Evolutionary conservation across 1,140 invertebrate genomes (phyloP).

Genomic region (Sarcophaga bullata): DNA sequence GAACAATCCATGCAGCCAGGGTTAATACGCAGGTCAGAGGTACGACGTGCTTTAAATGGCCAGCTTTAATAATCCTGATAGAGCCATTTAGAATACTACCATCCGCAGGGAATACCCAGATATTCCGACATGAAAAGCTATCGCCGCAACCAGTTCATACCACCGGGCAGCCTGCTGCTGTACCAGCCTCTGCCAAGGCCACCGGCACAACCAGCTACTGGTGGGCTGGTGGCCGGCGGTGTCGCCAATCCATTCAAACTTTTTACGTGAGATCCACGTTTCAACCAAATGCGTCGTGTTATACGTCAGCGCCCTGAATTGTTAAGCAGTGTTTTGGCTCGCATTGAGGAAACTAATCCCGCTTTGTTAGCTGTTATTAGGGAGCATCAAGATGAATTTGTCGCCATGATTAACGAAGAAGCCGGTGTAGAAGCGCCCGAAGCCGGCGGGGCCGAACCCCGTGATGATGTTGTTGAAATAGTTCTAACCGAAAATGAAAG

Average conservation of each 20-base stretch:
- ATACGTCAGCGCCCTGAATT: conserved; percentile 52
- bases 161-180: not conserved
- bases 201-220: not conserved
- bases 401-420: conserved; percentile 46
- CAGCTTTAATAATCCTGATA: conserved; percentile 62
- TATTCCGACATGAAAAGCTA: conserved; percentile 30
- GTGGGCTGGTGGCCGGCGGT: not conserved
- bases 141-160: not conserved
- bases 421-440: conserved; percentile 12
- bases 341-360: conserved; percentile 51
- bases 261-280: conserved; percentile 48
- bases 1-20: no score
- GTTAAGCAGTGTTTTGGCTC: conserved; percentile 47
- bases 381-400: conserved; percentile 51
- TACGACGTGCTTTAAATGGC: no score
- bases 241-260: conserved; percentile 31
- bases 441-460: not conserved
- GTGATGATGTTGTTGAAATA: conserved; percentile 37
- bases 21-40: no score
- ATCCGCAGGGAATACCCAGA: conserved; percentile 53
- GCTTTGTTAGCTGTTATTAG: conserved; percentile 48
- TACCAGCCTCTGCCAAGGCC: not conserved
- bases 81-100: conserved; percentile 60
- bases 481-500: conserved; percentile 49
- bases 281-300: conserved; percentile 50